Percentiles rank a stretch among this genome's conserved stretches.
These are phyloP conservation scores for Phyto melanocephala DNA, from an alignment of 2,888 invertebrate species.

Conservation along the genomic window DNA sequence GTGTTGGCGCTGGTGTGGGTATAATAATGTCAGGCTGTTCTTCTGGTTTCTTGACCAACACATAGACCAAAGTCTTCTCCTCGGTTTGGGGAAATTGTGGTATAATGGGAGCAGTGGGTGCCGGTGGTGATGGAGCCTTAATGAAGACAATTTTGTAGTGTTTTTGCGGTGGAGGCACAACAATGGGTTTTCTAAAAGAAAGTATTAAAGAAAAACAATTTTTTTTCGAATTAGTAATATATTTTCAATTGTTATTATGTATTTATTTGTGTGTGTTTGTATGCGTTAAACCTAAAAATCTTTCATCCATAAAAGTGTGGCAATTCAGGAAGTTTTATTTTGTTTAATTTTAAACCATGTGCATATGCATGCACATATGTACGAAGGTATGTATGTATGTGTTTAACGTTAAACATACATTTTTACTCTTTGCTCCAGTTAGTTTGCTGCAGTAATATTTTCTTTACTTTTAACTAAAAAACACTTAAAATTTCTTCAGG, in stretches of 20 bases:
- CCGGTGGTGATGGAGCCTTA: constrained; percentile 84
- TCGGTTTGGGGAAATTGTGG: constrained; percentile 84
- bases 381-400: no score
- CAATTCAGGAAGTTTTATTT: constrained; percentile 58
- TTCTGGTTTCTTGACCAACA: constrained; percentile 87
- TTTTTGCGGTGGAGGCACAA: constrained; percentile 84
- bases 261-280: not conserved
- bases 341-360: constrained; percentile 7
- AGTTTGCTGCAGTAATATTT: constrained; percentile 17
- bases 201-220: constrained; percentile 32
- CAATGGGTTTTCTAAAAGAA: constrained; percentile 79
- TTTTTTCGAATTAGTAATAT: not conserved
- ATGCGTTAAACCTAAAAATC: constrained; percentile 11
- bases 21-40: constrained; percentile 84
- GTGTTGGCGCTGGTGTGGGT: constrained; percentile 85
- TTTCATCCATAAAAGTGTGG: constrained; percentile 47
- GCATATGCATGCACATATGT: not conserved
- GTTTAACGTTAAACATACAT: not conserved
- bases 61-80: constrained; percentile 87
- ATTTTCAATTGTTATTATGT: not conserved
- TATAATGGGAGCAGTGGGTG: constrained; percentile 82
- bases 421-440: constrained; percentile 52
- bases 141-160: constrained; percentile 90
- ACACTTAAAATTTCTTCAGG: constrained; percentile 28
- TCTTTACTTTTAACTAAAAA: not conserved